Evolutionary conservation across 2,113 vertebrate species (phyloP), one percentile per base, ranked within the genome.

Genomic region (Phaethornis superciliosus): DNA sequence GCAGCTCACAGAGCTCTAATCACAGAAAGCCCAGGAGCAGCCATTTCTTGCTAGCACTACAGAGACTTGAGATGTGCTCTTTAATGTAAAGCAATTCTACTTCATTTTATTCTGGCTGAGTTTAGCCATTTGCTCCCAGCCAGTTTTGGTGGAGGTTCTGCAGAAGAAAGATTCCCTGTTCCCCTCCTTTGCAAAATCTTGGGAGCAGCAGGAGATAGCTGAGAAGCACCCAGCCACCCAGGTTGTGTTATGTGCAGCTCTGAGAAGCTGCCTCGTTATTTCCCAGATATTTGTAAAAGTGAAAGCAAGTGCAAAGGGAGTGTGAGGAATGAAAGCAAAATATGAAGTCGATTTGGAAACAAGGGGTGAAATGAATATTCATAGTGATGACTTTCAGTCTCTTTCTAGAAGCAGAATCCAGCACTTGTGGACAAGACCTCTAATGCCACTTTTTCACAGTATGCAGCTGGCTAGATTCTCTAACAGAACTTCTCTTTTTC

Each of bases 1-100:
- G 74, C 84, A 89, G 88, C 20, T 79, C 67, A 19, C 56, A 76
- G 83, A 80, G 85, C 83, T 91, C 58, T 92, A 88, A 74, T 63
- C 72, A 72, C 76, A 83, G 8, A 35, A 16, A 75, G 65, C 85
- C 85, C 56, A 60, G 0, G 8, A 85, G 42, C 4, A 52, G 74
- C 33, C 42, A 22, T 65, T 74, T 56, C 58, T 44, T 42, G 58
- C 56, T 54, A 19, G 14, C 27, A 2, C 58, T 26, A 52, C 9
- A 0, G 69, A 62, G 49, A 20, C 2, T 35, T 84, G 42, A 44
- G 84, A 33, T 64, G 49, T 5, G 3, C 28, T 62, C 28, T 40
- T 11, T 12, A 33, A n/a, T 15, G 51, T 27, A 44, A 52, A 78
- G 35, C n/a, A 62, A 42, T 72, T 52, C 78, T 47, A 49, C 9